Percentiles rank a stretch among this genome's conserved stretches.
phyloP scores from a whole-genome alignment of 2,888 invertebrate species.

The Oxytorus armatus region DNA sequence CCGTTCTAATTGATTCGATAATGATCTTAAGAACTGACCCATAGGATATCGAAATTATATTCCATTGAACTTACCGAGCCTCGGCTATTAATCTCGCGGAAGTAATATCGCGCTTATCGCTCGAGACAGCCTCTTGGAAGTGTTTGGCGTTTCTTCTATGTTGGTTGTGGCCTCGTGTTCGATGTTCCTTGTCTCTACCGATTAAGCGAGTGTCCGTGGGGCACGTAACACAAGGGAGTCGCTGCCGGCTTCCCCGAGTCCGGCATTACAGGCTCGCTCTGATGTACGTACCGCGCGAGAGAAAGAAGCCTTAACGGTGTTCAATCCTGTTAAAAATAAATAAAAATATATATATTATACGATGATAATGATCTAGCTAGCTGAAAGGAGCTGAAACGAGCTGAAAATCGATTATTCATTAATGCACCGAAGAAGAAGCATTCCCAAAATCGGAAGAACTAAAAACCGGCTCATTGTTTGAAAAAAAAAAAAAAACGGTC shows the following conservation, averaged over 20 bases:
- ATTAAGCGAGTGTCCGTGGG: constrained; percentile 69
- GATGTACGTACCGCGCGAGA: constrained; percentile 56
- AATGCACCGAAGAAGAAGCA: no score
- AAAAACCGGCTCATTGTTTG: no score
- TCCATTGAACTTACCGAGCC: constrained; percentile 5
- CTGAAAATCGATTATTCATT: constrained; percentile 9
- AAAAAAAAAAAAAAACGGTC: no score
- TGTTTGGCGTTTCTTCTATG: constrained; percentile 15
- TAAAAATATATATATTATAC: constrained; percentile 69
- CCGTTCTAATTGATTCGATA: neutral
- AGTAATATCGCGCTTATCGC: constrained; percentile 44
- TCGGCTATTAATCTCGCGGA: constrained; percentile 57
- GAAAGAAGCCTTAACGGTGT: constrained; percentile 76
- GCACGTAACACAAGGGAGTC: constrained; percentile 59
- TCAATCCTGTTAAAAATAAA: constrained; percentile 73
- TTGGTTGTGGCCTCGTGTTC: constrained; percentile 26
- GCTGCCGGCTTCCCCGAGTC: constrained; percentile 65
- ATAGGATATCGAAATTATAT: neutral
- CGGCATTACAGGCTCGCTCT: constrained; percentile 61
- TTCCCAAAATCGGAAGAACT: no score
- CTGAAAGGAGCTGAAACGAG: neutral
- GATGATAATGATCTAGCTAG: constrained; percentile 66
- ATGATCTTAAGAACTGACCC: neutral
- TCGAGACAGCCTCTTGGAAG: constrained; percentile 46
- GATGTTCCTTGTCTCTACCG: constrained; percentile 73